These are phyloP conservation scores for Eumerus sabulonum DNA, from an alignment of 2,888 invertebrate genomes.

Conservation along the genomic window DNA sequence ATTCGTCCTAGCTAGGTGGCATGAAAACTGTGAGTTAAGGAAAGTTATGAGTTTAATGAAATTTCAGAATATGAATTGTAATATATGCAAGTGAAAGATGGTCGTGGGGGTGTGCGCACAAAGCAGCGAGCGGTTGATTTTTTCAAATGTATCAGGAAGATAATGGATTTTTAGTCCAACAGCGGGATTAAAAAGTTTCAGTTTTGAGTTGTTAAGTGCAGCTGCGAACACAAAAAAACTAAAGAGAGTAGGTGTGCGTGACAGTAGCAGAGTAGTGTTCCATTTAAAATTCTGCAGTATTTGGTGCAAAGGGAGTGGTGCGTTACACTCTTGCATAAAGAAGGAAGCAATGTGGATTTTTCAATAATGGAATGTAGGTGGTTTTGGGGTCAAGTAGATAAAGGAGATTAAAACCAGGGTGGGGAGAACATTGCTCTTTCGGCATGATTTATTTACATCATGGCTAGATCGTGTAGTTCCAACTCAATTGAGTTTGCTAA, in stretches of 20 bases:
- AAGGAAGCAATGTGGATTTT: too few relatives aligned
- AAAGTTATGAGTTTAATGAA: constrained; percentile 64
- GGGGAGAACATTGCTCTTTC: too few relatives aligned
- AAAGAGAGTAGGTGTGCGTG: background rate
- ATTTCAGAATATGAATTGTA: constrained; percentile 63
- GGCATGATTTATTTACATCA: too few relatives aligned
- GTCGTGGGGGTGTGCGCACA: constrained; percentile 39
- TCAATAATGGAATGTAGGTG: too few relatives aligned
- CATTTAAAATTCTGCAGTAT: constrained; percentile 3
- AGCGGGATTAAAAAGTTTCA: constrained; percentile 38
- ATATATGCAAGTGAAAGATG: constrained; percentile 47
- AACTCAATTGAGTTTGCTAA: too few relatives aligned
- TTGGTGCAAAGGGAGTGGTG: too few relatives aligned
- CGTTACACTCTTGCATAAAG: too few relatives aligned
- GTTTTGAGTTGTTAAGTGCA: constrained; percentile 31
- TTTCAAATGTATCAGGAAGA: constrained; percentile 8
- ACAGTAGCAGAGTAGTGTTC: constrained; percentile 20
- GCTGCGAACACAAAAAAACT: too few relatives aligned
- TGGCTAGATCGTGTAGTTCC: too few relatives aligned
- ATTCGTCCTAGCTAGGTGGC: constrained; percentile 42
- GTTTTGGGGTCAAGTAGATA: too few relatives aligned
- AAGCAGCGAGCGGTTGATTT: constrained; percentile 10
- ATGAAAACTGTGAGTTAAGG: constrained; percentile 27
- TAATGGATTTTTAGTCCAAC: constrained; percentile 50
- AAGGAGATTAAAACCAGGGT: too few relatives aligned